These are phyloP conservation scores for Oreochromis mossambicus DNA, from an alignment of 2,797 vertebrate genomes.

Conservation along the genomic window DNA sequence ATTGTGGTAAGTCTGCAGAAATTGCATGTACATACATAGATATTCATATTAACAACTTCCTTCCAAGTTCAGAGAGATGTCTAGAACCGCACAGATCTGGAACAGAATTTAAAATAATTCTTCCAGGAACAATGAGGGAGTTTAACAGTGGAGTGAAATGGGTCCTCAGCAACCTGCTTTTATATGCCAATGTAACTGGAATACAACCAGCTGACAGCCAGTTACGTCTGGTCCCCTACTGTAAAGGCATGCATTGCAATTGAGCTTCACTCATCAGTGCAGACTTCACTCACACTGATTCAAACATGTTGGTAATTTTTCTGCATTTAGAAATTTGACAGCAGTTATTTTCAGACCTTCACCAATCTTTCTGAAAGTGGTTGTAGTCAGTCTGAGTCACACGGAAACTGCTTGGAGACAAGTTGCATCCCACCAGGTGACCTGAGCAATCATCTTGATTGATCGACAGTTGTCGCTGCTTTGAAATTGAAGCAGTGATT, in stretches of 20 bases:
- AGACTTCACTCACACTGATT: not conserved
- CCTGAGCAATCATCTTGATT: not conserved
- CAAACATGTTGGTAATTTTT: fast-evolving
- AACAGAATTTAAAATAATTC: not conserved
- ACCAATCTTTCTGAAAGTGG: not conserved
- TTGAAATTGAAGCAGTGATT: not conserved
- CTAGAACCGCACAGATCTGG: not conserved
- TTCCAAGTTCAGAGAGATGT: not conserved
- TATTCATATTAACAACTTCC: not conserved
- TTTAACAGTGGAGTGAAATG: not conserved
- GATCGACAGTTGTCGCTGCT: not conserved
- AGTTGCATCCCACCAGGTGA: not conserved
- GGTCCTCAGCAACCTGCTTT: not conserved
- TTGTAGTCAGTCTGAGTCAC: not conserved
- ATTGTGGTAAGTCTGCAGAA: not conserved
- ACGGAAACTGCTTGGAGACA: not conserved
- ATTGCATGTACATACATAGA: not conserved
- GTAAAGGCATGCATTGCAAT: not conserved
- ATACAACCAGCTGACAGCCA: not conserved
- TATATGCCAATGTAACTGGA: not conserved
- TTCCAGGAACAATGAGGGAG: not conserved
- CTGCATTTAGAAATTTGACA: not conserved
- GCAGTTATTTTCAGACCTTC: not conserved
- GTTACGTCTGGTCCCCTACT: not conserved
- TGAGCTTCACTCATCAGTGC: not conserved